phyloP scores from a whole-genome alignment of 2,888 invertebrate genomes.

The Plebejus argus region DNA sequence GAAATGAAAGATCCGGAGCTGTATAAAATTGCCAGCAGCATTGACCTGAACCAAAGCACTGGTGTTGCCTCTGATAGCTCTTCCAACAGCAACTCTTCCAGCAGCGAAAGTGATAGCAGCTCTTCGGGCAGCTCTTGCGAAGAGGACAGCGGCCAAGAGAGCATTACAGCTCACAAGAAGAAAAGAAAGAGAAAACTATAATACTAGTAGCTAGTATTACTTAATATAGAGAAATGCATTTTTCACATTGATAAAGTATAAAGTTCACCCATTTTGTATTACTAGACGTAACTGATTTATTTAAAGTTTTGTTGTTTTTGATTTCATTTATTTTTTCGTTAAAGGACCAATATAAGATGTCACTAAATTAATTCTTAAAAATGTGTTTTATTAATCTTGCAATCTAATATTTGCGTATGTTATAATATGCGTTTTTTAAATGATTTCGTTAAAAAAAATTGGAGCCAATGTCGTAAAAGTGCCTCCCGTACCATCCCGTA shows the following conservation, averaged over 20 bases:
- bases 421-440: no score
- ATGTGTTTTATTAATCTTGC: background rate
- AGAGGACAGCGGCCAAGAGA: conserved; percentile 93
- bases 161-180: conserved; percentile 91
- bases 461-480: no score
- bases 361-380: conserved; percentile 39
- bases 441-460: no score
- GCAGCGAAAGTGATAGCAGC: conserved; percentile 83
- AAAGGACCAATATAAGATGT: conserved; percentile 42
- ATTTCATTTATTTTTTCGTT: conserved; percentile 48
- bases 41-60: conserved; percentile 92
- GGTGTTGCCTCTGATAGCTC: conserved; percentile 97
- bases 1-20: conserved; percentile 88
- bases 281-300: conserved; percentile 58
- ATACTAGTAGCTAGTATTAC: conserved; percentile 53
- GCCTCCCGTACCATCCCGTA: no score
- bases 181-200: conserved; percentile 84
- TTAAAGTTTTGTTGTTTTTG: conserved; percentile 53
- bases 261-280: conserved; percentile 61
- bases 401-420: no score
- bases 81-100: conserved; percentile 91
- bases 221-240: conserved; percentile 38
- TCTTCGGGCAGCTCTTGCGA: conserved; percentile 79
- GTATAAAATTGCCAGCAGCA: conserved; percentile 88
- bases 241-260: conserved; percentile 43